Percentiles rank a stretch among this genome's conserved stretches.
Conservation (phyloP, 92 coral and sea anemone species). For the Siderastrea radians region DNA sequence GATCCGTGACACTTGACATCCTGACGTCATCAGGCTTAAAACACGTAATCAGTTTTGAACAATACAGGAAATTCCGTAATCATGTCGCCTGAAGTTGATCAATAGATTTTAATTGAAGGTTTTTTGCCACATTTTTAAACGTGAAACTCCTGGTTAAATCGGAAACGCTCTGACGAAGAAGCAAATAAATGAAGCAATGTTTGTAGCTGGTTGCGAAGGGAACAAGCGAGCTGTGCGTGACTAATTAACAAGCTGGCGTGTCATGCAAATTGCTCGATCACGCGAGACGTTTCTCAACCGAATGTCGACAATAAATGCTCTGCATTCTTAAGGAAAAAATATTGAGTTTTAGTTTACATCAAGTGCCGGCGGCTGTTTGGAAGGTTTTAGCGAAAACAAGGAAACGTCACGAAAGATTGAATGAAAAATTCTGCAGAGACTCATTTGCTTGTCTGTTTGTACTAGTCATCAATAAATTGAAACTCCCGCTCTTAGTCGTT, state of each 20-base stretch:
- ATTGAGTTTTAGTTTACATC: background rate
- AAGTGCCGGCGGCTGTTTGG: no score
- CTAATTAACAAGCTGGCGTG: background rate
- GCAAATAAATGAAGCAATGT: background rate
- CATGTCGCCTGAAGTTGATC: background rate
- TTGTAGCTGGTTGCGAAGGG: slow-evolving; percentile 12
- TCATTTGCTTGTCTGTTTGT: background rate
- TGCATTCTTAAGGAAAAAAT: slow-evolving; percentile 8
- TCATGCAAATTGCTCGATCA: slow-evolving; percentile 23
- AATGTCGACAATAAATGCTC: slow-evolving; percentile 1
- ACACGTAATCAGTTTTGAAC: background rate
- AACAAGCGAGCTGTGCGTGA: background rate
- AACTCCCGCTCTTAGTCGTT: no score
- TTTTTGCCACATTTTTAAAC: background rate
- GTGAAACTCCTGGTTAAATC: background rate
- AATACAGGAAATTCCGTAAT: background rate
- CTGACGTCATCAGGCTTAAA: background rate
- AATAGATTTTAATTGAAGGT: background rate
- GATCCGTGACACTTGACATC: background rate
- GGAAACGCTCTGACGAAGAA: slow-evolving; percentile 22
- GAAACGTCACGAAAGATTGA: background rate
- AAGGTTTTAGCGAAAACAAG: background rate
- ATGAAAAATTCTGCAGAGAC: background rate
- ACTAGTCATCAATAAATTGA: background rate
- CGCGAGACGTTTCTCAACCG: slow-evolving; percentile 11